Evolutionary conservation across 2,113 vertebrate genomes (phyloP).

Genomic region (Poeciliopsis turrubarensis): DNA sequence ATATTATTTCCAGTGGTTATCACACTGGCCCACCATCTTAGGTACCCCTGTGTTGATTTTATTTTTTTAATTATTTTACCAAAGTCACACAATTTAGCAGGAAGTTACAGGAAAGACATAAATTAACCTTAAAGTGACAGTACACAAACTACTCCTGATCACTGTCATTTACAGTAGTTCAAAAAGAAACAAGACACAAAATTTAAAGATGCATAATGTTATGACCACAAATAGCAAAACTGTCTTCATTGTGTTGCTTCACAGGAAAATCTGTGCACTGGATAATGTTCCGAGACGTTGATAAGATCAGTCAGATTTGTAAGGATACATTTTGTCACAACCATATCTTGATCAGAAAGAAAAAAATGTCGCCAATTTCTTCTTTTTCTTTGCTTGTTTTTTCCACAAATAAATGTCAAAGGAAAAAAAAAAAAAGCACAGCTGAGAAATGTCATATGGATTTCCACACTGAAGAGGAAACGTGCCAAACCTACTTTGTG

Average conservation of each 20-base stretch:
- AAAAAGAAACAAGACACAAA: no score
- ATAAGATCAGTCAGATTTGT: neutral
- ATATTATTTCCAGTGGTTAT: constrained; percentile 37
- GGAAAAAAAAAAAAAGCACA: neutral
- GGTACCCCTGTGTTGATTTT: neutral
- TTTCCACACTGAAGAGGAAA: neutral
- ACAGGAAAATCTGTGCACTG: neutral
- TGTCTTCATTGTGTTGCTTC: no score
- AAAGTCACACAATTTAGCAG: constrained; percentile 20
- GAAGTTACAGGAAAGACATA: neutral
- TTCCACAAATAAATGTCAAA: neutral
- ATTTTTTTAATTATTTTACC: neutral
- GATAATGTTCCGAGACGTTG: neutral
- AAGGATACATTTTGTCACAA: no score
- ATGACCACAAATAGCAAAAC: neutral
- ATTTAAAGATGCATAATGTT: no score
- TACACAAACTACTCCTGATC: neutral
- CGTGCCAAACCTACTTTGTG: no score
- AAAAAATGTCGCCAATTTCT: no score
- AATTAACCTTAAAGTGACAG: neutral
- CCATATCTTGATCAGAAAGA: no score
- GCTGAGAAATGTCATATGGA: neutral
- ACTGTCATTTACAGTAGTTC: no score
- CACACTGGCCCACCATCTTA: constrained; percentile 22
- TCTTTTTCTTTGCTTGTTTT: neutral